Percentiles rank a stretch among this genome's conserved stretches.
Conservation (phyloP, 2,888 invertebrate genomes). For the Cheilosia vulpina region DNA sequence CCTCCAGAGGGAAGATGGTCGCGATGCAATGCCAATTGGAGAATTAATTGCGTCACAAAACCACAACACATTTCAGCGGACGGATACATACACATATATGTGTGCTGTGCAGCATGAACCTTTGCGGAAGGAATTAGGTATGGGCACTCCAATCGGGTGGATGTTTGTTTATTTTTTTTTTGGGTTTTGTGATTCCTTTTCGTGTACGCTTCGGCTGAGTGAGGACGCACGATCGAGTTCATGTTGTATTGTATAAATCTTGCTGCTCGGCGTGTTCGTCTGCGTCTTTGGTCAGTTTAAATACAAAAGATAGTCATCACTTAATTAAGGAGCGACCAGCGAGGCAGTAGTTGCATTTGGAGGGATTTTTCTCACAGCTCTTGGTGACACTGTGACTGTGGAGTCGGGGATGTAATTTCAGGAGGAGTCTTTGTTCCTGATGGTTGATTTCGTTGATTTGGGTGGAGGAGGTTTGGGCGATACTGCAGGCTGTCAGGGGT, state of each 20-base stretch:
- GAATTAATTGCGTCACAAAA: slow-evolving; percentile 75
- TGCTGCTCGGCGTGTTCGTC: slow-evolving; percentile 19
- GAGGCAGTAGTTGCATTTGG: slow-evolving; percentile 6
- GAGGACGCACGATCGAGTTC: slow-evolving; percentile 68
- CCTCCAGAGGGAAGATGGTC: slow-evolving; percentile 45
- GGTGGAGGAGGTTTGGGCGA: too few species aligned
- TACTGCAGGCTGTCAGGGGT: too few species aligned
- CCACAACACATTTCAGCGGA: slow-evolving; percentile 66
- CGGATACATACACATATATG: not conserved
- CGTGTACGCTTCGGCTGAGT: slow-evolving; percentile 32
- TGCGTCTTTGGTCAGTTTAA: slow-evolving; percentile 51
- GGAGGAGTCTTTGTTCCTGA: not conserved
- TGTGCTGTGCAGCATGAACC: slow-evolving; percentile 5
- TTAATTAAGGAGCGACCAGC: slow-evolving; percentile 59
- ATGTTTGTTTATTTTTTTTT: not conserved
- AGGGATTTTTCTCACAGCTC: slow-evolving; percentile 38
- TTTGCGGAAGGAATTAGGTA: slow-evolving; percentile 58
- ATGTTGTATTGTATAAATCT: slow-evolving; percentile 65
- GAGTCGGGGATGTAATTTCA: not conserved
- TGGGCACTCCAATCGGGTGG: not conserved
- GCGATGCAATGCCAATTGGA: slow-evolving; percentile 69
- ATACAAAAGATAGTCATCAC: slow-evolving; percentile 64
- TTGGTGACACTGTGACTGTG: not conserved
- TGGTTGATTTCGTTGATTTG: too few species aligned
- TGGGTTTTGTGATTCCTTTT: not conserved